Conservation (phyloP, 2,797 vertebrate species). For the Lemur catta region DNA sequence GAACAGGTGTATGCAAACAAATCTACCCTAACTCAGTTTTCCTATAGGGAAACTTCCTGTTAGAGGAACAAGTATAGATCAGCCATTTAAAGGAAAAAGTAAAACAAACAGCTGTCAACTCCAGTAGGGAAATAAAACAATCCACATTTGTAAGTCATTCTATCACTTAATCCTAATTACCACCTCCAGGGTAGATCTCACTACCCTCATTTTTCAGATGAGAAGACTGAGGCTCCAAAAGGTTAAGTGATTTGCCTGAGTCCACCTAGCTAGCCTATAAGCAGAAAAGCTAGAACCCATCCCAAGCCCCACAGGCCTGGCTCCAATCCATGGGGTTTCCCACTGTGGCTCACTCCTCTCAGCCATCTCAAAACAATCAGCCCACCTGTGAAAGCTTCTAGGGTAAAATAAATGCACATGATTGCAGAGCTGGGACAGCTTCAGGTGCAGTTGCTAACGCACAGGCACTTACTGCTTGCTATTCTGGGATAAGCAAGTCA, state of each 20-base stretch:
- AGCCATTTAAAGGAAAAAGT: background rate
- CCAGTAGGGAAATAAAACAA: background rate
- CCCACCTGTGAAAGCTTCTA: background rate
- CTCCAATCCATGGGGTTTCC: background rate
- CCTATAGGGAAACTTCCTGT: background rate
- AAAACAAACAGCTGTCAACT: background rate
- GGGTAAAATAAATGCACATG: background rate
- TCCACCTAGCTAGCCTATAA: no score
- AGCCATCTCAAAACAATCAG: background rate
- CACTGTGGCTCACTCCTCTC: background rate
- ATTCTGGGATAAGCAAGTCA: conserved; percentile 23
- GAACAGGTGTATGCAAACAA: background rate
- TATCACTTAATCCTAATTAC: background rate
- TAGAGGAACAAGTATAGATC: background rate
- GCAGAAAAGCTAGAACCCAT: background rate
- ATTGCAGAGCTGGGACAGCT: background rate
- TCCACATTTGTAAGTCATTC: background rate
- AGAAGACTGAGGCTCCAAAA: background rate
- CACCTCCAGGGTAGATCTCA: background rate
- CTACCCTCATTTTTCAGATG: background rate
- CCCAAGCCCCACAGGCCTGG: background rate
- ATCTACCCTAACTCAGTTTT: background rate
- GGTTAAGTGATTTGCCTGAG: no score
- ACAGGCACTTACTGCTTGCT: background rate
- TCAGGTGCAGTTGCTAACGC: background rate